Base-by-base conservation (phyloP, 1,140 invertebrate genomes). In the Penaeus chinensis region DNA sequence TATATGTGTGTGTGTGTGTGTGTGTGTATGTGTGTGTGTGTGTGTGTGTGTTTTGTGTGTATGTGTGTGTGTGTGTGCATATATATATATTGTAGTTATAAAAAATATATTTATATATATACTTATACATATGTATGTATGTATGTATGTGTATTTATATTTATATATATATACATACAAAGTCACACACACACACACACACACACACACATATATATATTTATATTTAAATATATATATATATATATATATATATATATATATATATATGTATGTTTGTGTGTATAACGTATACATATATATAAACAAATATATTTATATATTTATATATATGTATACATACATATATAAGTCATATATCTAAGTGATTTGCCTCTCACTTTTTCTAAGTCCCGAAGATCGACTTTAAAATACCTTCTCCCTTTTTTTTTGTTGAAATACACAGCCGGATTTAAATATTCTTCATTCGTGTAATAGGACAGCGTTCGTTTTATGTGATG, bases 231-330 rank as follows among this genome's bases (percentile, higher is more conserved):
- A 76, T 76, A 76, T 76, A 76, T 27, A 76, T 76, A 76, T 76
- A 76, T 24, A 76, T 76, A 76, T 76, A 76, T 76, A 76, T 76
- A 76, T 76, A 76, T 76, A 76, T 76, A 76, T 76, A 76, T 76
- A 76, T 76, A 76, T 76, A 76, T 76, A 76, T 76, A 22, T 32
- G 2, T 32, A 32, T 32, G 2, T 32, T 1, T 32, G 2, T 32
- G 2, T 32, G 2, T 32, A 32, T 32, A 32, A 1, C 2, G 2
- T 32, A 32, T 32, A 32, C 2, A 32, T 32, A 32, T 32, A 32
- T 32, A 32, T 32, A 32, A 1, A 32, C 2, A 32, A 1, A 32
- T 32, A 32, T 32, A 32, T 32, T 1, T 32, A 32, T 32, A 32
- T 32, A 32, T 32, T 1, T 32, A 32, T 32, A 32, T 32, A 32